Evolutionary conservation across 1,140 invertebrate genomes (phyloP), one percentile per base, ranked within the genome.

Genomic region (Pseudomyrmex pallidus): DNA sequence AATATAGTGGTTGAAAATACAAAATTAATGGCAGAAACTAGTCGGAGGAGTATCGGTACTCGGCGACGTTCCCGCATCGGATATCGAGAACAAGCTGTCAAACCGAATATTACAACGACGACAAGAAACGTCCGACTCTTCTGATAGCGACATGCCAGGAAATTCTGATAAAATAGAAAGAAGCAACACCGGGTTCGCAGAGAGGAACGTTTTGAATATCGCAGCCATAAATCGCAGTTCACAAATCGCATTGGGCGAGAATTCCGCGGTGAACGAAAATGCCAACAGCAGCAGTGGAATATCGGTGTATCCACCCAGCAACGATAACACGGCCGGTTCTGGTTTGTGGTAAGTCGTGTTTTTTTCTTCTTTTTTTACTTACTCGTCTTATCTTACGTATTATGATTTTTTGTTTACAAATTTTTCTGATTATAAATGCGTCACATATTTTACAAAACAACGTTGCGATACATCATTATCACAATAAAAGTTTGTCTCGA

Each of bases 1-100:
- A 5, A 35, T 35, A 13, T 1, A 17, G 46, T 7, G 3, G 62
- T 15, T 22, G 17, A 52, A 9, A 12, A 20, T 46, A 44, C 1
- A 20, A 74, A 82, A 73, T 67, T 25, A 63, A 52, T 94, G 94
- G 57, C 90, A 96, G 95, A 95, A 95, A 93, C 95, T 95, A 35
- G 85, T 94, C 0, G 95, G 95, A 2, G 95, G 94, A 2, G 93
- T 95, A 22, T 95, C 95, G 10, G 90, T 96, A 62, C 94, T 96
- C 74, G 95, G 95, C 0, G 89, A 93, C 17, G 88, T 90, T n/a
- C 56, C 56, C 89, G 90, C 74, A 76, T 91, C 87, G 74, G 17
- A 89, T 76, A 20, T 92, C 85, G 13, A 80, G 92, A 92, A 63
- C 89, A 94, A 89, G 89, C 8, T 89, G 56, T 85, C 90, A 2